Conservation (phyloP, 2,113 vertebrate species). For the Anser brachyrhynchus region DNA sequence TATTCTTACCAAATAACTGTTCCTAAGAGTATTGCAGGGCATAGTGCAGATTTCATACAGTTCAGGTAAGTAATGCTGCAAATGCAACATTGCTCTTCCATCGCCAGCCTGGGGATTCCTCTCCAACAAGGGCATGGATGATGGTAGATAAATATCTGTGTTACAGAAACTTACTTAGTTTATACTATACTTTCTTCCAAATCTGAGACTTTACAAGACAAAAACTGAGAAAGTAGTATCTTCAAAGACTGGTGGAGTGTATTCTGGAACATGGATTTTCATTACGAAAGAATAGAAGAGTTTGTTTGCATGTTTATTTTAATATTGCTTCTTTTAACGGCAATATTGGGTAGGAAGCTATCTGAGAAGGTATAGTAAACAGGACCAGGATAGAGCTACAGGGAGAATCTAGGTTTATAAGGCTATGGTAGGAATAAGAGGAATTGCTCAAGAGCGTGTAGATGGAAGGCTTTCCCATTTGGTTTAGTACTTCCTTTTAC, state of each 20-base stretch:
- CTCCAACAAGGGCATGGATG: not conserved
- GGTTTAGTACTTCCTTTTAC: not conserved
- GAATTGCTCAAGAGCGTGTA: not conserved
- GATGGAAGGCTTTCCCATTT: not conserved
- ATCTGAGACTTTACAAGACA: not conserved
- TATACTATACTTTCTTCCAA: not conserved
- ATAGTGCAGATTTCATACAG: not conserved
- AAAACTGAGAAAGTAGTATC: not conserved
- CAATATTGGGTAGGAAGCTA: not conserved
- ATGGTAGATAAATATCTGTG: not conserved
- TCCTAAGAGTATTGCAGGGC: not conserved
- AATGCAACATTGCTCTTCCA: not conserved
- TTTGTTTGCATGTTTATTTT: accelerated
- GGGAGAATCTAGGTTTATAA: too few relatives aligned
- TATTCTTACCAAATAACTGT: not conserved
- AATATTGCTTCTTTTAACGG: not conserved
- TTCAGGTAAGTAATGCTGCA: not conserved
- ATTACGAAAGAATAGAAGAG: not conserved
- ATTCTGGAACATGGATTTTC: not conserved
- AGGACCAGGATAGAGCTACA: not conserved
- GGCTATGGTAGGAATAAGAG: not conserved
- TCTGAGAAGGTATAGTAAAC: not conserved
- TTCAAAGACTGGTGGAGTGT: not conserved
- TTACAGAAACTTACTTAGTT: not conserved
- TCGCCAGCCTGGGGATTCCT: accelerated